phyloP scores from a whole-genome alignment of 2,888 invertebrate species.

The Caenorhabditis doughertyi region DNA sequence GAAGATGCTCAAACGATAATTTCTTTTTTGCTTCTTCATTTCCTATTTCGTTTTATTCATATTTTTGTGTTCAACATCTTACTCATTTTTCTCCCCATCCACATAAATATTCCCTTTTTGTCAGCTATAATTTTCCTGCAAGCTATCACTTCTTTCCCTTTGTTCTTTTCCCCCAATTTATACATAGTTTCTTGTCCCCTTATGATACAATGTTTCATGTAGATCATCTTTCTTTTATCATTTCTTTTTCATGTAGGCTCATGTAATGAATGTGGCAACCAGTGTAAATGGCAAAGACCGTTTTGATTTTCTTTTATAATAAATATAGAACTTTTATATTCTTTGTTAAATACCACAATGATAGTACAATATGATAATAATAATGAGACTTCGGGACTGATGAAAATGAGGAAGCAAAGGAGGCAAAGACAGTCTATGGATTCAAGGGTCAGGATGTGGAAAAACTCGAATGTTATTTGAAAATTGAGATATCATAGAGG shows the following conservation, averaged over 20 bases:
- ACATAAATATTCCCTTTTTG: neutral
- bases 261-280: neutral
- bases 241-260: neutral
- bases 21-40: neutral
- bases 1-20: conserved; percentile 54
- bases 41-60: neutral
- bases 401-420: no score
- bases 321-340: no score
- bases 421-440: no score
- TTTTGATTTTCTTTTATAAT: neutral
- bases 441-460: no score
- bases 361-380: no score
- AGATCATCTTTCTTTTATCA: neutral
- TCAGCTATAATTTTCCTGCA: neutral
- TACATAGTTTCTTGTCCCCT: no score
- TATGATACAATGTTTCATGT: neutral
- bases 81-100: neutral
- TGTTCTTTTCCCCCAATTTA: neutral
- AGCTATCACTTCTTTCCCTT: neutral
- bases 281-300: neutral
- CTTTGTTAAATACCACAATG: no score
- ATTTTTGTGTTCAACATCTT: neutral
- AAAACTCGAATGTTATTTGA: neutral
- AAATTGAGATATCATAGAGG: neutral
- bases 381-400: no score